Conservation (phyloP, 2,113 vertebrate genomes). For the Pterocles burchelli region DNA sequence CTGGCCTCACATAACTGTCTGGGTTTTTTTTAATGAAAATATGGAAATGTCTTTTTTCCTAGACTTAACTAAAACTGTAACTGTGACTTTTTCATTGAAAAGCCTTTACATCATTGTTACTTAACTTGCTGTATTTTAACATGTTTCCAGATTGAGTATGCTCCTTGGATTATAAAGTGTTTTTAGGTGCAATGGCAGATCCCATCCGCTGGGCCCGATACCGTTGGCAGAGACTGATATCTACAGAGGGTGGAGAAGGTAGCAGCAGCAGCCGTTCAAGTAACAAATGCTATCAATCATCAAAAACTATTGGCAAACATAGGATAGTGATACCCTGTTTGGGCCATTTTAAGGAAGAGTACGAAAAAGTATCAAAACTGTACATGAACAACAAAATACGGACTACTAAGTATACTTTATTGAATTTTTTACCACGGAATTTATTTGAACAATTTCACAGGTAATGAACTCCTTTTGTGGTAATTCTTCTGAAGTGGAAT, state of each 20-base stretch:
- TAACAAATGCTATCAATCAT: neutral
- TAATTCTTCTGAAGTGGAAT: neutral
- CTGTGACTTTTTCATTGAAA: neutral
- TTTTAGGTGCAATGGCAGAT: conserved; percentile 69
- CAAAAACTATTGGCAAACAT: conserved; percentile 71
- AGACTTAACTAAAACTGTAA: neutral
- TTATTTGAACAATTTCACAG: conserved; percentile 98
- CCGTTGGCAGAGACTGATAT: conserved; percentile 73
- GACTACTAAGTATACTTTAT: conserved; percentile 92
- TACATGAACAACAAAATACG: conserved; percentile 88
- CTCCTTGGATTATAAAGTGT: neutral
- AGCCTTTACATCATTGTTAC: neutral
- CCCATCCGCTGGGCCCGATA: conserved; percentile 78
- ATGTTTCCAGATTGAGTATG: neutral
- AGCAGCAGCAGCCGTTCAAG: conserved; percentile 33
- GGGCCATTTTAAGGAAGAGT: conserved; percentile 80
- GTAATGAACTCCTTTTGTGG: conserved; percentile 63
- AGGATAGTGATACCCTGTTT: conserved; percentile 83
- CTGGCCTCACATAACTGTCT: neutral
- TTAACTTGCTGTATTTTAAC: neutral
- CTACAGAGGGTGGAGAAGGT: conserved; percentile 22
- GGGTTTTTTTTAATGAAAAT: neutral
- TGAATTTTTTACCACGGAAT: conserved; percentile 94
- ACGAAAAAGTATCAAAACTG: conserved; percentile 75
- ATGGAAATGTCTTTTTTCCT: neutral